Evolutionary conservation across 1,140 invertebrate genomes (phyloP), one percentile per base, ranked within the genome.

Genomic region (Zeugodacus cucurbitae): DNA sequence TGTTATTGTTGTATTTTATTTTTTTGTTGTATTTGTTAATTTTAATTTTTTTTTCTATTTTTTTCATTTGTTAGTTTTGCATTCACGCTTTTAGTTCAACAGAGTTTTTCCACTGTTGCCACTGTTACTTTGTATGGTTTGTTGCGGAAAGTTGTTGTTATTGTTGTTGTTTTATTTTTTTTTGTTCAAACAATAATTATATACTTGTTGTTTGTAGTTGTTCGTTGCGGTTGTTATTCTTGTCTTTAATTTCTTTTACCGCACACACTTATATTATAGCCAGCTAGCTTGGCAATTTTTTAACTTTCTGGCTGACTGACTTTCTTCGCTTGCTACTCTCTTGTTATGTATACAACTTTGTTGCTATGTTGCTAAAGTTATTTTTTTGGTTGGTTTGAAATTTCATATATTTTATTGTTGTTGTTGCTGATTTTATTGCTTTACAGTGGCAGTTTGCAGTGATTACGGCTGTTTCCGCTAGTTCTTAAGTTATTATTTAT

Each of bases 401-500:
- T 54, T 54, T 48, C n/a, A 26, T 82, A 48, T 17, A 29, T 54
- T 48, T 54, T 3, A 54, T 82, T 41, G 37, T 48, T 82, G 32
- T 82, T 48, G n/a, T 82, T 82, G 22, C 29, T 82, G 22, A n/a
- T 48, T 82, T 82, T 48, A 26, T 82, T 44, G 22, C 26, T 82
- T 14, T 22, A 14, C 41, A 82, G 74, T 82, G n/a, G 41, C 41
- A 82, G 20, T 48, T 37, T 29, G n/a, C 22, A 48, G 74, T 29
- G 10, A 29, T 82, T 44, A 29, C 41, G 8, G 41, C 22, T 22
- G n/a, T 41, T 82, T 82, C 74, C 74, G 74, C 11, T 82, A 44
- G 74, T 82, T 82, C 41, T 82, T 87, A 34, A 20, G 0, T 20
- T 41, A 59, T 59, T 87, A 58, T 86, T 86, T n/a, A 86, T 87